phyloP scores from a whole-genome alignment of 2,888 invertebrate species.

The Odontothrips loti region DNA sequence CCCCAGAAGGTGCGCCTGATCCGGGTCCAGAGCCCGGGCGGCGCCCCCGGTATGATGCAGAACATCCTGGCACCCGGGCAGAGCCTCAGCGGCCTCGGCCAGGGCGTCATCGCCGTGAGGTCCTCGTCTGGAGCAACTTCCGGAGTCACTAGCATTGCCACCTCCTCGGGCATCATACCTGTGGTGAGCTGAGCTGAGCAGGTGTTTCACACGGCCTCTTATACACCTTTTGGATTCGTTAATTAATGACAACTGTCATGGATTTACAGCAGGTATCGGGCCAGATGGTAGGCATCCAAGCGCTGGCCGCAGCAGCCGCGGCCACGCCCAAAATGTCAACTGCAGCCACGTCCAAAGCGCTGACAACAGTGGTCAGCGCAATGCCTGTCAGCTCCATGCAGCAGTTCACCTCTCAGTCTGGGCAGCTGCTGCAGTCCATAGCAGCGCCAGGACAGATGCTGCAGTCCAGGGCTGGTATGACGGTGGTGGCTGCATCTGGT shows the following conservation, averaged over 20 bases:
- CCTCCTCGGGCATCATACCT: no score
- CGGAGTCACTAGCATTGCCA: no score
- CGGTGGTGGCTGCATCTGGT: background rate
- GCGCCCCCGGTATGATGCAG: background rate
- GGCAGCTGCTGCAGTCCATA: background rate
- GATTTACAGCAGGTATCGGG: background rate
- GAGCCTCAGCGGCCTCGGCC: background rate
- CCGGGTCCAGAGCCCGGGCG: background rate
- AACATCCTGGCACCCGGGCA: background rate
- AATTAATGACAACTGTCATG: no score
- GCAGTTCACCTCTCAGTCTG: background rate
- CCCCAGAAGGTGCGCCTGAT: background rate
- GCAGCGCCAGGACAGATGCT: background rate
- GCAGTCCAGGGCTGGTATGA: background rate
- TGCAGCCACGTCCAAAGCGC: conserved; percentile 23
- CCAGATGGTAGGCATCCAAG: conserved; percentile 51
- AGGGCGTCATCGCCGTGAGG: background rate
- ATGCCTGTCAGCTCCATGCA: background rate
- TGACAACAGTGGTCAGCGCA: background rate
- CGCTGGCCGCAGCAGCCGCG: conserved; percentile 52
- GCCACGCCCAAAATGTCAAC: conserved; percentile 50
- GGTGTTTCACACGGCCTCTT: no score
- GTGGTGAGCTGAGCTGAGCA: no score
- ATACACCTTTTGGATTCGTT: no score
- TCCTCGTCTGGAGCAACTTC: no score